Conservation (phyloP, 2,113 vertebrate species). For the Calidris pugnax region DNA sequence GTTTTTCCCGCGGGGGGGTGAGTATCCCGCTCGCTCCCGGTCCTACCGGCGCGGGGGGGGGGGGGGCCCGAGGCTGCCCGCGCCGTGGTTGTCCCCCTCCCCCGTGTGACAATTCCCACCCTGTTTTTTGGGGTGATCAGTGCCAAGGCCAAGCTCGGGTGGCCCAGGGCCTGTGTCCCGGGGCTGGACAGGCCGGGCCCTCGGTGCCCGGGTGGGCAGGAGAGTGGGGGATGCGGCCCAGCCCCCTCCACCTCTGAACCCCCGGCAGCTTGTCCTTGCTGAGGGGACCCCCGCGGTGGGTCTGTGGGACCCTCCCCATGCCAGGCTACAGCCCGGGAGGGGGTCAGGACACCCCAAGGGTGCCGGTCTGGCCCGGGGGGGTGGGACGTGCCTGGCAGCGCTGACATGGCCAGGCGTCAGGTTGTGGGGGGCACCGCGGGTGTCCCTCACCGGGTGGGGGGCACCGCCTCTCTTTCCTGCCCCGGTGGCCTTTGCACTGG, state of each 20-base stretch:
- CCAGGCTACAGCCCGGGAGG: not conserved
- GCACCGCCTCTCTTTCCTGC: not conserved
- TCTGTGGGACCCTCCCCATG: fast-evolving
- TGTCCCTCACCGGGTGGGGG: not conserved
- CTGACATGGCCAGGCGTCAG: not conserved
- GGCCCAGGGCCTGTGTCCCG: not conserved
- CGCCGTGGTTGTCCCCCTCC: not conserved
- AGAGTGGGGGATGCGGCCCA: not conserved
- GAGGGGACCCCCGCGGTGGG: not conserved
- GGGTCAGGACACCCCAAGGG: not conserved
- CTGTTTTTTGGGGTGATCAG: not conserved
- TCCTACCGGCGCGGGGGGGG: not conserved
- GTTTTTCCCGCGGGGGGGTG: conserved; percentile 63
- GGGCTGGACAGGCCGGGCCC: not conserved
- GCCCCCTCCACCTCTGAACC: not conserved
- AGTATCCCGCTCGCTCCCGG: conserved; percentile 12
- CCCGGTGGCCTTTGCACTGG: conserved; percentile 7
- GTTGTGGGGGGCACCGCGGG: not conserved
- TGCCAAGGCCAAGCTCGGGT: not conserved
- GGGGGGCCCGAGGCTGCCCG: not conserved
- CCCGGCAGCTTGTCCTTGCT: not conserved
- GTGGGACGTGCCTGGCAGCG: not conserved
- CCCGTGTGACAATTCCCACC: too few species aligned
- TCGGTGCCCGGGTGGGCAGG: not conserved
- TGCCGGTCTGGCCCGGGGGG: not conserved